phyloP scores from a whole-genome alignment of 35 echinoderm and acorn worm species.

The Amphiura filiformis region DNA sequence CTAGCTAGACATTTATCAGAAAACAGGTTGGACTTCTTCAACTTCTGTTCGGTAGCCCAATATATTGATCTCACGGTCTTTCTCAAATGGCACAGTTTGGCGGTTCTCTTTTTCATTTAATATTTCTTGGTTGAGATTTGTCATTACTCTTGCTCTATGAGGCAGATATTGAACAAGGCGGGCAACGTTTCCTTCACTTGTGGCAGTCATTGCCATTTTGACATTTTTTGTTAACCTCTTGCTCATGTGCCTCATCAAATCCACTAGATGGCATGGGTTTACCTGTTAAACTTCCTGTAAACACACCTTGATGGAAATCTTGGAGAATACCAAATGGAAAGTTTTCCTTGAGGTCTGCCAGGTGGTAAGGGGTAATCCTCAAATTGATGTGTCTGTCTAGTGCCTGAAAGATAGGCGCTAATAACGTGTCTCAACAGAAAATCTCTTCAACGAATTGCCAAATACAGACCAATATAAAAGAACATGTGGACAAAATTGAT shows the following conservation, averaged over 20 bases:
- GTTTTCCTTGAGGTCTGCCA: constrained; percentile 9
- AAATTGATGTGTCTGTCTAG: constrained; percentile 48
- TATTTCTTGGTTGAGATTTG: background rate
- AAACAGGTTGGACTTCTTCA: background rate
- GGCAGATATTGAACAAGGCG: constrained; percentile 42
- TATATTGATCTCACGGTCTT: background rate
- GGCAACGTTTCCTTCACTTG: constrained; percentile 25
- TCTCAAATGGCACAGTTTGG: background rate
- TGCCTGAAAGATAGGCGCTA: constrained; percentile 53
- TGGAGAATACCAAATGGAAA: constrained; percentile 9
- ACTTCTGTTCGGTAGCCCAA: background rate
- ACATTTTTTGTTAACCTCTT: constrained; percentile 58
- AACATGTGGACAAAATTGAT: constrained; percentile 16
- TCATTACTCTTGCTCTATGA: constrained; percentile 23
- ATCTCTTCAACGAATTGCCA: constrained; percentile 39
- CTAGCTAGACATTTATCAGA: background rate
- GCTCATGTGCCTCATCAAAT: constrained; percentile 69
- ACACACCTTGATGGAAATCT: constrained; percentile 18
- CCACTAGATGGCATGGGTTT: constrained; percentile 29
- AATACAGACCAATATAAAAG: constrained; percentile 36
- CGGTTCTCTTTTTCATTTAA: background rate
- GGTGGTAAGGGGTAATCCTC: constrained; percentile 26
- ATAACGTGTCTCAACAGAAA: constrained; percentile 23
- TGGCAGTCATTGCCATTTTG: constrained; percentile 45
- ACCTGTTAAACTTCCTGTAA: constrained; percentile 50